Evolutionary conservation across 2,113 vertebrate genomes (phyloP).

Genomic region (Anoplopoma fimbria): DNA sequence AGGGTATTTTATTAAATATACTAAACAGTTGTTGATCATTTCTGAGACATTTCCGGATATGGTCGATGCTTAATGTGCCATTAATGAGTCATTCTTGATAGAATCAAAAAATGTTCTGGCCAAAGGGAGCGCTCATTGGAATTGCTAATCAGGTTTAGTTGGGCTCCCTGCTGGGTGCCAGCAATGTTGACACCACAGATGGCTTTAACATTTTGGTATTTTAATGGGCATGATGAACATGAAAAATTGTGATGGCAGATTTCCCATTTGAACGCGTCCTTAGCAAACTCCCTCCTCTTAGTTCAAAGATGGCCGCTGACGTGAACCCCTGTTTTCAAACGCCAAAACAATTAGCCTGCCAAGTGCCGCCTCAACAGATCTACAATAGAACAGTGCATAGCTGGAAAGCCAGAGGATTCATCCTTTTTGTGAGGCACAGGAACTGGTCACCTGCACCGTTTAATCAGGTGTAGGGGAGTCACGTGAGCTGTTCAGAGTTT

Average conservation of each 20-base stretch:
- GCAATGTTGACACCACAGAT: conserved; percentile 75
- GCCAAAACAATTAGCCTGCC: conserved; percentile 54
- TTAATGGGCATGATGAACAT: conserved; percentile 71
- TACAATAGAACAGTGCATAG: conserved; percentile 19
- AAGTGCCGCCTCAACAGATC: conserved; percentile 56
- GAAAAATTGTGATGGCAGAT: conserved; percentile 66
- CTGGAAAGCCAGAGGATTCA: conserved; percentile 26
- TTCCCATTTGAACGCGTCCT: conserved; percentile 63
- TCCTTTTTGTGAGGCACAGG: conserved; percentile 22
- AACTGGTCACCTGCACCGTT: conserved; percentile 45
- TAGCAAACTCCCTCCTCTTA: conserved; percentile 45
- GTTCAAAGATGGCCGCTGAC: conserved; percentile 62
- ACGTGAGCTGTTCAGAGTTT: conserved; percentile 10
- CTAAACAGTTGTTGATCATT: not conserved
- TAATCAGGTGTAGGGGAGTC: conserved; percentile 18
- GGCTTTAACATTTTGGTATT: conserved; percentile 73
- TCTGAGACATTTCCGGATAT: not conserved
- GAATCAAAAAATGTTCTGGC: conserved; percentile 52
- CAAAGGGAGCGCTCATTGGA: conserved; percentile 55
- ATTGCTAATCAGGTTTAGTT: conserved; percentile 68
- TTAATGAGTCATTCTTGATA: conserved; percentile 25
- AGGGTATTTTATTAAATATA: not conserved
- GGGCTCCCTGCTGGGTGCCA: conserved; percentile 53
- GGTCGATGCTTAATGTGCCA: not conserved
- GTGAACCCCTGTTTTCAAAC: conserved; percentile 63